Conservation (phyloP, 2,797 vertebrate genomes). For the Eulemur mongoz region DNA sequence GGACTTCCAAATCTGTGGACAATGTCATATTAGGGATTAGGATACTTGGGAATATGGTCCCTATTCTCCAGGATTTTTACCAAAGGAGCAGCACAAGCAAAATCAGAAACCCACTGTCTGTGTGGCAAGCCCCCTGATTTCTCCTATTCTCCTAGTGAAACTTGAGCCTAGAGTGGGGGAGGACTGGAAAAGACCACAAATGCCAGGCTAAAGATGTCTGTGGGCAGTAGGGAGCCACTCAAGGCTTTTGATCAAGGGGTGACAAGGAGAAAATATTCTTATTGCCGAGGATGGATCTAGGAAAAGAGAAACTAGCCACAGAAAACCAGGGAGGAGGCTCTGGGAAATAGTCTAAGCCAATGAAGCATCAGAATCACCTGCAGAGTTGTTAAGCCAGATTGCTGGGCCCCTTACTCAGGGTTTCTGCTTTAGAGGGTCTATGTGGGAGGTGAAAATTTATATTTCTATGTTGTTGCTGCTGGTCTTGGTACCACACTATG, state of each 20-base stretch:
- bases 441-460: not conserved
- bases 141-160: not conserved
- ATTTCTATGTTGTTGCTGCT: not conserved
- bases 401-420: not conserved
- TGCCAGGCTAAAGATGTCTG: not conserved
- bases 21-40: too few relatives aligned
- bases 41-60: not conserved
- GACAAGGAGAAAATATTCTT: not conserved
- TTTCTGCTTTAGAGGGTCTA: not conserved
- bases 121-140: not conserved
- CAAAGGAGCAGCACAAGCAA: not conserved
- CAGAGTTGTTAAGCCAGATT: not conserved
- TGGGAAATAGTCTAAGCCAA: not conserved
- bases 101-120: not conserved
- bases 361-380: not conserved
- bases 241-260: not conserved
- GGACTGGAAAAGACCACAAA: not conserved
- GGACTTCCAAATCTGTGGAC: not conserved
- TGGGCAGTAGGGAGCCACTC: not conserved
- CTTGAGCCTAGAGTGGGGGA: not conserved
- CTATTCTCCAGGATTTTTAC: not conserved
- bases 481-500: not conserved
- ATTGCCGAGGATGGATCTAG: not conserved
- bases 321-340: not conserved
- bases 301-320: not conserved